Conservation (phyloP, 2,797 vertebrate species). For the Acanthornis magna region DNA sequence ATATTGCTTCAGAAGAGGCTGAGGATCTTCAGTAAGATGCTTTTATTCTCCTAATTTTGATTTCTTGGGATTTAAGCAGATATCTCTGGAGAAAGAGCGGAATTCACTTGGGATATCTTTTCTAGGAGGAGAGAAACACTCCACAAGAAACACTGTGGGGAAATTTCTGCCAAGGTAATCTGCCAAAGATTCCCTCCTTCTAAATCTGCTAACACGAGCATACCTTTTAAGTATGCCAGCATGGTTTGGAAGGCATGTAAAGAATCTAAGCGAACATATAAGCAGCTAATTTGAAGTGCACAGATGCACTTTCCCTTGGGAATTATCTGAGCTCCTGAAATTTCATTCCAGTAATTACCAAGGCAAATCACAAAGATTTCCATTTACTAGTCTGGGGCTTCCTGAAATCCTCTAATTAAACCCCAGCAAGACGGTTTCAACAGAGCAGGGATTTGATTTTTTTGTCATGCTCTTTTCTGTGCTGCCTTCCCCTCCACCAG, state of each 20-base stretch:
- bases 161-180: conserved; percentile 16
- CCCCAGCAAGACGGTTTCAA: neutral
- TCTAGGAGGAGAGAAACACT: neutral
- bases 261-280: conserved; percentile 49
- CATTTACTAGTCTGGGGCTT: conserved; percentile 50
- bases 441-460: neutral
- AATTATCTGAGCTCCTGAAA: conserved; percentile 35
- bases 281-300: conserved; percentile 54
- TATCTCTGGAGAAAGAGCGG: neutral
- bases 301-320: conserved; percentile 20
- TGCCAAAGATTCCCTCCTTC: neutral
- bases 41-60: neutral
- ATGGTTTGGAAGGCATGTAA: conserved; percentile 40
- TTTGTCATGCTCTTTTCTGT: neutral
- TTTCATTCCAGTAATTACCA: conserved; percentile 46
- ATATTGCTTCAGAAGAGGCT: neutral
- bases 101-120: neutral
- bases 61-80: neutral
- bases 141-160: neutral
- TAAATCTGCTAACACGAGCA: conserved; percentile 16
- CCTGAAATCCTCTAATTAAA: conserved; percentile 48
- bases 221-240: conserved; percentile 9
- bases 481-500: neutral
- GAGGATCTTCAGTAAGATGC: neutral
- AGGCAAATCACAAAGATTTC: conserved; percentile 56